Evolutionary conservation across 2,113 vertebrate genomes (phyloP).

Genomic region (Tautogolabrus adspersus): DNA sequence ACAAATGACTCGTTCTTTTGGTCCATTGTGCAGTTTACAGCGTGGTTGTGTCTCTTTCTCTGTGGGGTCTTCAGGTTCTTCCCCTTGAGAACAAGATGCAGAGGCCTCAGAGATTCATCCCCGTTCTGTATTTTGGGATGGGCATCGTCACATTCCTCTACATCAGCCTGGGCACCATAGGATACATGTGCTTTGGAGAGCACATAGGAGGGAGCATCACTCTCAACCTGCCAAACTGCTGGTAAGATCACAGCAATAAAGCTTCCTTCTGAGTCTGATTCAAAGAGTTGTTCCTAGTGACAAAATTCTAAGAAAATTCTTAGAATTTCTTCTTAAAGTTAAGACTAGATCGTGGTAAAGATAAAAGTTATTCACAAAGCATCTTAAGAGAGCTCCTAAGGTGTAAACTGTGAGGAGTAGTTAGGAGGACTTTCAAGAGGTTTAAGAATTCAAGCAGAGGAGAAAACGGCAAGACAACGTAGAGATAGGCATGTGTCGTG

Average conservation of each 20-base stretch:
- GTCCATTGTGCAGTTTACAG: neutral
- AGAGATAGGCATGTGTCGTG: no score
- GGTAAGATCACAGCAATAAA: constrained; percentile 81
- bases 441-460: no score
- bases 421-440: no score
- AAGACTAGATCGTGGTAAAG: no score
- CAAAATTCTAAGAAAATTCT: no score
- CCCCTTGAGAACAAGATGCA: constrained; percentile 99
- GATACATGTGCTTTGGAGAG: constrained; percentile 91
- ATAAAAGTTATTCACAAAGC: no score
- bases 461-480: no score
- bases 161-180: constrained; percentile 90
- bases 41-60: constrained; percentile 9
- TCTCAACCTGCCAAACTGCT: constrained; percentile 96
- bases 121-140: constrained; percentile 93
- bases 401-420: no score
- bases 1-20: neutral
- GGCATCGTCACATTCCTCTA: constrained; percentile 89
- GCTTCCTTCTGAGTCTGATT: no score
- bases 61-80: constrained; percentile 84
- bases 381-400: no score
- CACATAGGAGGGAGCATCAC: constrained; percentile 91
- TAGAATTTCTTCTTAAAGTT: no score
- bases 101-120: constrained; percentile 86
- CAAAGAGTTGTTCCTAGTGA: no score